Base-by-base conservation (phyloP, 2,888 invertebrate species). In the Coecobrya sp. region DNA sequence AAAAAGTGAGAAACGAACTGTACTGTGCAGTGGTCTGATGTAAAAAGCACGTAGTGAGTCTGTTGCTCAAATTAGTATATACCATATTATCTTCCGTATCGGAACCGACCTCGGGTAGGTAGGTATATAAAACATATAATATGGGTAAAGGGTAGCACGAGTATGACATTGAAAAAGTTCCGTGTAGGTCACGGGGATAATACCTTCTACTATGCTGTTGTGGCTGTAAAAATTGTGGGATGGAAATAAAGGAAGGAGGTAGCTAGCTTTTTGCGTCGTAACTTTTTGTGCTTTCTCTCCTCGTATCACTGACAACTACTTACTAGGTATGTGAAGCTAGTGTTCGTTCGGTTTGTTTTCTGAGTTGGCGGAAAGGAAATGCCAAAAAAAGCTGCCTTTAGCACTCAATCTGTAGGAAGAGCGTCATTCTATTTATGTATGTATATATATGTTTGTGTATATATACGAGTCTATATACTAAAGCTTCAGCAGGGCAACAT, bases 91-190 rank as follows among this genome's bases (percentile, higher is more conserved):
- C 36, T 36, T 36, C 36, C 36, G 2, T 36, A 36, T n/a, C n/a
- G n/a, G n/a, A n/a, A n/a, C n/a, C n/a, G n/a, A 36, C 2, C 2
- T 36, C 7, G 7, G 36, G 36, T 36, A 36, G 3, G 36, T 7
- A 36, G 2, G 36, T 36, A 36, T 36, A 36, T 36, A 7, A 36
- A 4, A 36, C 36, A 36, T 36, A 36, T 4, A n/a, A 85, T 22
- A 55, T 88, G 49, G 89, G 89, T 70, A 76, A 87, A 87, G 86
- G 86, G 86, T 59, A 89, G 16, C 88, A 30, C 82, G 89, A 89
- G 16, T 81, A 30, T 89, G 89, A 89, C 89, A 89, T 89, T 89
- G 89, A 89, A 89, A 89, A 89, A 82, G 89, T 89, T 89, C 70
- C 36, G 68, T 87, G 86, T 89, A 89, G 89, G 89, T 89, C 89